Evolutionary conservation across 2,888 invertebrate species (phyloP).

Genomic region (Chesias legatella): DNA sequence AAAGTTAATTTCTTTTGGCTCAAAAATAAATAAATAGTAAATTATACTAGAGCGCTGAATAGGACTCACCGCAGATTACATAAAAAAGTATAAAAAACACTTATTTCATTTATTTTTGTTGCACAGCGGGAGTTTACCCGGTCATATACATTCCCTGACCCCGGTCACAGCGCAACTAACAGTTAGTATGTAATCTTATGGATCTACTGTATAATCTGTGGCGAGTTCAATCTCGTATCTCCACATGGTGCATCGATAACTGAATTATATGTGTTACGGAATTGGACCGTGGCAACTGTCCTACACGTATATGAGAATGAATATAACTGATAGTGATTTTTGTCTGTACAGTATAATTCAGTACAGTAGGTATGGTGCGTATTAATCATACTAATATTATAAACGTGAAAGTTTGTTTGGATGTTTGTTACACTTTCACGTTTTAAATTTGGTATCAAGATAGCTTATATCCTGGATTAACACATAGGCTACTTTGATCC

Average conservation of each 20-base stretch:
- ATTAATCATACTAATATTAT: background rate
- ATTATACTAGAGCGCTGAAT: too few species aligned
- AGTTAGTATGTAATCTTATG: too few species aligned
- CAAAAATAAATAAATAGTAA: too few species aligned
- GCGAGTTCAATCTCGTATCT: conserved; percentile 51
- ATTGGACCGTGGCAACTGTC: conserved; percentile 41
- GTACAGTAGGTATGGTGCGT: conserved; percentile 6
- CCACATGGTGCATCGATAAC: conserved; percentile 69
- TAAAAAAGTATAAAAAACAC: too few species aligned
- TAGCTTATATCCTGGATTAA: too few species aligned
- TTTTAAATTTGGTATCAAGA: too few species aligned
- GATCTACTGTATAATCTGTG: conserved; percentile 7
- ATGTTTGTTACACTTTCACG: too few species aligned
- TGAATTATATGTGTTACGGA: conserved; percentile 63
- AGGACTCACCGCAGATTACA: too few species aligned
- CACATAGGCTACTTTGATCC: too few species aligned
- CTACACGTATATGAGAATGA: conserved; percentile 6
- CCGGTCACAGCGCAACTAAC: conserved; percentile 9
- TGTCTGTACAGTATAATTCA: conserved; percentile 12
- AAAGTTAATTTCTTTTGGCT: too few species aligned
- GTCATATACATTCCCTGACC: conserved; percentile 55
- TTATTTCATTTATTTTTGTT: conserved; percentile 50
- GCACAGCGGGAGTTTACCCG: conserved; percentile 65
- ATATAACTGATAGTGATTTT: conserved; percentile 5
- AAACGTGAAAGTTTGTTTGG: background rate